Percentiles rank a stretch among this genome's conserved stretches.
These are phyloP conservation scores for Carposina sasakii DNA, from an alignment of 1,140 invertebrate species.

Conservation along the genomic window DNA sequence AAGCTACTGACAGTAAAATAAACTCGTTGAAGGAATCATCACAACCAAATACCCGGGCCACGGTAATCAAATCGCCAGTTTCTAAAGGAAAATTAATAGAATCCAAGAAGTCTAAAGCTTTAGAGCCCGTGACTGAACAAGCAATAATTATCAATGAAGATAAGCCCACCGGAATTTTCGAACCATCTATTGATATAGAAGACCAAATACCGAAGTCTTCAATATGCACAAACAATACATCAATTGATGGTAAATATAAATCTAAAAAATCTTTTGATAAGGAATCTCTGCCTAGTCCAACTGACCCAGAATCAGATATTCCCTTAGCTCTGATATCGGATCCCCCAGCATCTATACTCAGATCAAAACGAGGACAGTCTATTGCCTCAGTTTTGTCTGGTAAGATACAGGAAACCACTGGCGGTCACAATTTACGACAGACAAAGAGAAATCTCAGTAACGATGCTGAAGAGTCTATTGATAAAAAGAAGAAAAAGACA, in stretches of 20 bases:
- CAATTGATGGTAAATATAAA: conserved; percentile 49
- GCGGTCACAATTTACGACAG: conserved; percentile 67
- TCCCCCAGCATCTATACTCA: conserved; percentile 53
- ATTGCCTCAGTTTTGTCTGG: conserved; percentile 67
- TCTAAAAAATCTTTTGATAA: conserved; percentile 36
- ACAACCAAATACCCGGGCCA: conserved; percentile 62
- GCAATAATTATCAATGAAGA: conserved; percentile 61
- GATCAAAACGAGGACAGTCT: conserved; percentile 64
- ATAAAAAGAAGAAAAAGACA: conserved; percentile 66
- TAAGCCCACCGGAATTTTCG: conserved; percentile 77
- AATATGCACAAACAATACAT: conserved; percentile 50
- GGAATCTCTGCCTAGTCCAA: conserved; percentile 34
- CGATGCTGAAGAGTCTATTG: conserved; percentile 54
- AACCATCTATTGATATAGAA: conserved; percentile 76
- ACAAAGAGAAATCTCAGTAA: conserved; percentile 59
- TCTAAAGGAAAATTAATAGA: conserved; percentile 68
- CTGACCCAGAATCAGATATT: conserved; percentile 58
- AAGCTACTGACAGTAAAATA: conserved; percentile 33
- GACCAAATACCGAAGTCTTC: conserved; percentile 75
- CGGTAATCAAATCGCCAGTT: conserved; percentile 72
- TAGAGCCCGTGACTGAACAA: conserved; percentile 44
- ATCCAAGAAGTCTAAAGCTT: conserved; percentile 54
- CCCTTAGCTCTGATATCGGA: conserved; percentile 56
- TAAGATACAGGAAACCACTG: conserved; percentile 64
- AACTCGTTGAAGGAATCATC: too few species aligned